Evolutionary conservation across 2,113 vertebrate genomes (phyloP).

Genomic region (Pseudorhombus dupliciocellatus): DNA sequence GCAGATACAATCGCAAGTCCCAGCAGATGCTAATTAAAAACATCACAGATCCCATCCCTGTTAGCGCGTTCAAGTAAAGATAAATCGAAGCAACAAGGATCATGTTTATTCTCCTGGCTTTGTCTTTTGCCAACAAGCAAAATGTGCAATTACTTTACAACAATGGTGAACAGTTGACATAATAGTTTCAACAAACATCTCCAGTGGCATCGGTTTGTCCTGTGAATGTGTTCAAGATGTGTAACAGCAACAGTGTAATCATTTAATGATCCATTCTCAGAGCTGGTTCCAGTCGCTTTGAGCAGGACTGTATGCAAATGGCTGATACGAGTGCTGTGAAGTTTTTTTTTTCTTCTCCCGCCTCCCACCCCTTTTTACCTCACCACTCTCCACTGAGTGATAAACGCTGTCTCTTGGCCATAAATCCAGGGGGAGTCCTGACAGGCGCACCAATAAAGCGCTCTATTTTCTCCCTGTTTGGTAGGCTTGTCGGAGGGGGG

Average conservation of each 20-base stretch:
- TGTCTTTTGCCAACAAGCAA: constrained; percentile 30
- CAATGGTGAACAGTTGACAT: constrained; percentile 33
- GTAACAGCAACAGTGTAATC: constrained; percentile 23
- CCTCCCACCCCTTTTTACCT: constrained; percentile 33
- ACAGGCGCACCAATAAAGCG: constrained; percentile 79
- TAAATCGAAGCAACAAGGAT: constrained; percentile 41
- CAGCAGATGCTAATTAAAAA: constrained; percentile 29
- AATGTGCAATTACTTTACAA: constrained; percentile 45
- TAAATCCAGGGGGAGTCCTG: constrained; percentile 75
- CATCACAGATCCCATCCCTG: not conserved
- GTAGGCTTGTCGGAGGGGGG: constrained; percentile 63
- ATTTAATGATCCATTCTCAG: constrained; percentile 40
- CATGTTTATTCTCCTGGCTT: constrained; percentile 31
- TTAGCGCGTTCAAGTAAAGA: constrained; percentile 31
- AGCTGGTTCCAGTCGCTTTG: constrained; percentile 27
- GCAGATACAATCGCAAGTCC: constrained; percentile 5
- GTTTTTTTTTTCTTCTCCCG: constrained; percentile 15
- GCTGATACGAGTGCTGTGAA: constrained; percentile 28
- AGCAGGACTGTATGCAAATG: constrained; percentile 56
- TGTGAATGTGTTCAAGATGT: constrained; percentile 57
- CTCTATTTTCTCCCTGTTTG: constrained; percentile 78
- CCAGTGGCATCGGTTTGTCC: constrained; percentile 41
- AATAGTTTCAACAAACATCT: constrained; percentile 56
- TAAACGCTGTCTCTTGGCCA: constrained; percentile 77
- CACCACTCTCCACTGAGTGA: constrained; percentile 70